Percentiles rank a stretch among this genome's conserved stretches.
Evolutionary conservation across 2,797 vertebrate species (phyloP).

Genomic region (Gymnothorax javanicus): DNA sequence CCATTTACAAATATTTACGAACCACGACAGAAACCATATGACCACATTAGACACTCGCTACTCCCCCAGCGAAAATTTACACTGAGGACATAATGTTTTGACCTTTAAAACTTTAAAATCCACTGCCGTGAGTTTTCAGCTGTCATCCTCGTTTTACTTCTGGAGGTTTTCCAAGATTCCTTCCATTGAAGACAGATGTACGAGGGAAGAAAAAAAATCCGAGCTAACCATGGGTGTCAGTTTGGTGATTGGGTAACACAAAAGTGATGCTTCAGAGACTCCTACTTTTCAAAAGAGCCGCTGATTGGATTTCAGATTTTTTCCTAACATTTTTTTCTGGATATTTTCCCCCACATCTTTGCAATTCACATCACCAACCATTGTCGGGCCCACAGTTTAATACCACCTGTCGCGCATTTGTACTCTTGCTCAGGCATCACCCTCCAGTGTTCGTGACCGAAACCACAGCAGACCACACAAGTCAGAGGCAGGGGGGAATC

Average conservation of each 20-base stretch:
- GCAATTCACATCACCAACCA: not conserved
- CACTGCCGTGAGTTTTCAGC: slow-evolving; percentile 2
- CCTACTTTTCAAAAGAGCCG: not conserved
- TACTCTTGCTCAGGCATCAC: not conserved
- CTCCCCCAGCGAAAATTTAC: not conserved
- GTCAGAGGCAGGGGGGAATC: slow-evolving; percentile 17
- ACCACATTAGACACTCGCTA: slow-evolving; percentile 1
- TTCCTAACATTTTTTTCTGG: not conserved
- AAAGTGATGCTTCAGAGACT: not conserved
- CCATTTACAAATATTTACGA: slow-evolving; percentile 8
- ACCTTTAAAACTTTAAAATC: slow-evolving; percentile 17
- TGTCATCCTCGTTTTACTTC: slow-evolving; percentile 25
- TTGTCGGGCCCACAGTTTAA: not conserved
- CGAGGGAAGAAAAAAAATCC: not conserved
- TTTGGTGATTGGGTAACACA: not conserved
- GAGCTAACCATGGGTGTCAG: not conserved
- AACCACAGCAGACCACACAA: slow-evolving; percentile 8
- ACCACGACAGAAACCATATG: slow-evolving; percentile 14
- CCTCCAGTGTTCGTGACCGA: not conserved
- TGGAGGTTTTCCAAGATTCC: slow-evolving; percentile 20
- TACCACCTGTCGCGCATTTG: not conserved
- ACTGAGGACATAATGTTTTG: not conserved
- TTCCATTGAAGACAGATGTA: slow-evolving; percentile 16
- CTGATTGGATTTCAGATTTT: not conserved
- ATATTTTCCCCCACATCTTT: not conserved